Conservation (phyloP, 2,888 invertebrate genomes). For the Euplagia quadripunctaria region DNA sequence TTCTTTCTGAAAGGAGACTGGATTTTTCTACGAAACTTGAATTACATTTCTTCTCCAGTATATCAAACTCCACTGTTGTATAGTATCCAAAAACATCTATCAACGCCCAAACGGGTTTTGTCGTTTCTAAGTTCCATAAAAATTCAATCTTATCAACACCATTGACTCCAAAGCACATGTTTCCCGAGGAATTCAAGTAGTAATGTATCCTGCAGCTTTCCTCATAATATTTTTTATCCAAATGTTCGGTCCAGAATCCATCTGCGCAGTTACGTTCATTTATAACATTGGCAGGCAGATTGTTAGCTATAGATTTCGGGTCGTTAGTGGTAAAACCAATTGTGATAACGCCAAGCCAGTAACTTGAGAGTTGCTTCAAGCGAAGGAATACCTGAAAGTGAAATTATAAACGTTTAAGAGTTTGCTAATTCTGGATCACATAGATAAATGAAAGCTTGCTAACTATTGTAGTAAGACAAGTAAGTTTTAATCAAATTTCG, state of each 20-base stretch:
- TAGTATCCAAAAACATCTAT: neutral
- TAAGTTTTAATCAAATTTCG: no score
- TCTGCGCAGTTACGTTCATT: neutral
- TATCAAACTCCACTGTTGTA: neutral
- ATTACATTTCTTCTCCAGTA: no score
- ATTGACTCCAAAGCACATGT: neutral
- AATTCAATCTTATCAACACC: neutral
- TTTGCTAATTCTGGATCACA: neutral
- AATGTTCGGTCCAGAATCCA: slow-evolving; percentile 3
- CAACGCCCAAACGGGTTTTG: neutral
- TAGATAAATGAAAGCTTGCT: neutral
- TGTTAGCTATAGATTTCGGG: neutral
- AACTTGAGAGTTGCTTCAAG: neutral
- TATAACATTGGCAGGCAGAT: neutral
- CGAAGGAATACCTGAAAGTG: neutral
- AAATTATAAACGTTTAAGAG: neutral
- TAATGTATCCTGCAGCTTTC: neutral
- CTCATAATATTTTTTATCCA: neutral
- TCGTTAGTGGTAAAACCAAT: slow-evolving; percentile 2
- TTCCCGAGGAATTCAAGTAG: neutral
- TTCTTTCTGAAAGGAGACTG: no score
- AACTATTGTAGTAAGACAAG: no score
- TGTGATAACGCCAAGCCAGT: neutral
- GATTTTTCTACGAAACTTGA: no score
- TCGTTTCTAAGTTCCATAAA: neutral